phyloP scores from a whole-genome alignment of 2,113 vertebrate genomes.

The Pandion haliaetus region DNA sequence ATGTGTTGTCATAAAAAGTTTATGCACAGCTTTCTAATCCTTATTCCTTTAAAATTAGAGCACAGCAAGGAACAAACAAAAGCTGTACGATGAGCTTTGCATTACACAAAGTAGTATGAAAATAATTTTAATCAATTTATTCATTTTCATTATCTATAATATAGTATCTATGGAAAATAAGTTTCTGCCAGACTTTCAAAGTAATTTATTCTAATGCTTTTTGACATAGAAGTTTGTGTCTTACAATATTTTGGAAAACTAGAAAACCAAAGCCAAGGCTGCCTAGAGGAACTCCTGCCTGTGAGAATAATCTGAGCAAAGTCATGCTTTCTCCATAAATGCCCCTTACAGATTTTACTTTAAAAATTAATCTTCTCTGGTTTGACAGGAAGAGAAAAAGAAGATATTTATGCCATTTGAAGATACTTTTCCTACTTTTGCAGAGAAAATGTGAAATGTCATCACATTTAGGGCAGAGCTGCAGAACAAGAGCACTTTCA shows the following conservation, averaged over 20 bases:
- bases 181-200: neutral
- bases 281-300: neutral
- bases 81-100: neutral
- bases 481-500: neutral
- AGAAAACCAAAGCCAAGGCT: neutral
- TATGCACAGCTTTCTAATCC: neutral
- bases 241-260: neutral
- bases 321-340: neutral
- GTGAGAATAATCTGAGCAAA: neutral
- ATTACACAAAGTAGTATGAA: neutral
- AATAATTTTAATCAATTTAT: neutral
- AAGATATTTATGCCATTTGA: neutral
- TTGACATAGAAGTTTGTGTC: neutral
- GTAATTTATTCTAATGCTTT: neutral
- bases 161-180: neutral
- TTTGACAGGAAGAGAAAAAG: neutral
- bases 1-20: neutral
- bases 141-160: neutral
- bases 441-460: neutral
- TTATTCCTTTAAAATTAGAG: neutral
- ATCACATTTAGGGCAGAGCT: neutral
- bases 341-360: neutral
- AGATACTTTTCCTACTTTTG: neutral
- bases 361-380: neutral
- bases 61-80: neutral